Conservation (phyloP, 2,888 invertebrate species). For the Drosophila austrosaltans region DNA sequence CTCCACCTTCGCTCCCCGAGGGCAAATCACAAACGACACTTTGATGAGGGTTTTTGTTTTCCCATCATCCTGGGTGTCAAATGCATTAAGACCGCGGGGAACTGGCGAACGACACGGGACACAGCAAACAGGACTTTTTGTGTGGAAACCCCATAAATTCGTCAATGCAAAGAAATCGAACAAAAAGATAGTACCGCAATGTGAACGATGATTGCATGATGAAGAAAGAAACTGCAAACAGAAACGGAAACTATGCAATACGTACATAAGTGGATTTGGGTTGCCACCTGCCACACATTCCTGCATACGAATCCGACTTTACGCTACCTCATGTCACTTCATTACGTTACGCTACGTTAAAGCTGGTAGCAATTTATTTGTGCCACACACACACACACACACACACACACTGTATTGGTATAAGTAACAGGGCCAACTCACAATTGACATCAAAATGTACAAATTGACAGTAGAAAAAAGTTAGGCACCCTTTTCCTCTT, state of each 20-base stretch:
- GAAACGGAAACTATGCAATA: no score
- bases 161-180: not conserved
- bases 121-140: no score
- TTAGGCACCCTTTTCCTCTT: not conserved
- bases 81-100: slow-evolving; percentile 22
- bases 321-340: not conserved
- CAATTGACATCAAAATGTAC: not conserved
- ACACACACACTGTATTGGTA: no score
- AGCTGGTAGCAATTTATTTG: no score
- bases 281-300: not conserved
- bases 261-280: not conserved
- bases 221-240: not conserved
- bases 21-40: slow-evolving; percentile 46
- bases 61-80: slow-evolving; percentile 26
- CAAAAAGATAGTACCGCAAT: not conserved
- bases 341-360: not conserved
- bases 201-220: not conserved
- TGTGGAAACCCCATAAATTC: slow-evolving; percentile 9
- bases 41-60: slow-evolving; percentile 54
- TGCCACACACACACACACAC: no score
- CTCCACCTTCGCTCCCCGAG: slow-evolving; percentile 15
- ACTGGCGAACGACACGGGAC: no score
- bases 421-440: no score
- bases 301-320: not conserved
- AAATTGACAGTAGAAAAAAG: not conserved